Base-by-base conservation (phyloP, 2,113 vertebrate genomes). In the Semnornis frantzii region DNA sequence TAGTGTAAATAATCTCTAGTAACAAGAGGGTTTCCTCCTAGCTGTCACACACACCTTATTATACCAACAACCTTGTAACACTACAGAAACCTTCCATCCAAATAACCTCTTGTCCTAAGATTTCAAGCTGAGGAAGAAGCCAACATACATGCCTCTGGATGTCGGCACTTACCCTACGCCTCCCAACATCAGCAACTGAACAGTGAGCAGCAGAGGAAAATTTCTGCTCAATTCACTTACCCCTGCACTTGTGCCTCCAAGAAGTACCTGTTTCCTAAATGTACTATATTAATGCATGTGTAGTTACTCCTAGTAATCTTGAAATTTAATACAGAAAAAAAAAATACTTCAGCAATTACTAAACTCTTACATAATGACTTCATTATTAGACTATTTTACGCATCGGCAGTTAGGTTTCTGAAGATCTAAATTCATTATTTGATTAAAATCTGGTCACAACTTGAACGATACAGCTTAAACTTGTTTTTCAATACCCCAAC, bases 1-100 rank as follows among this genome's bases (percentile, higher is more conserved):
- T 59, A 71, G 73, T 95, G 93, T 85, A 95, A 95, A 95, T 90
- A 95, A 92, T 94, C 91, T 91, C 82, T 15, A 82, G 76, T 87
- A 94, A 97, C 82, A 88, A 76, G 91, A 92, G 86, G 75, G 82
- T 85, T 82, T 93, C 82, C 82, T 83, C 62, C 34, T 87, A 95
- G 94, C 94, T 96, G 92, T 86, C 77, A 84, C 83, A 90, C 62
- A 52, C 72, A 59, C 82, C 57, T 91, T 88, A 88, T 92, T 94
- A 8, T 58, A 93, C 78, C 92, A 96, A 83, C 90, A 95, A 73
- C 55, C n/a, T 44, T 25, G 70, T 69, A 89, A 83, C 23, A 34
- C 72, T 85, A 85, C 71, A 65, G 92, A 96, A 93, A 71, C 82
- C 92, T 78, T 81, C 73, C 69, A 86, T 75, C 62, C 82, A 94